Conservation (phyloP, 2,888 invertebrate species). For the Autographa pulchrina region DNA sequence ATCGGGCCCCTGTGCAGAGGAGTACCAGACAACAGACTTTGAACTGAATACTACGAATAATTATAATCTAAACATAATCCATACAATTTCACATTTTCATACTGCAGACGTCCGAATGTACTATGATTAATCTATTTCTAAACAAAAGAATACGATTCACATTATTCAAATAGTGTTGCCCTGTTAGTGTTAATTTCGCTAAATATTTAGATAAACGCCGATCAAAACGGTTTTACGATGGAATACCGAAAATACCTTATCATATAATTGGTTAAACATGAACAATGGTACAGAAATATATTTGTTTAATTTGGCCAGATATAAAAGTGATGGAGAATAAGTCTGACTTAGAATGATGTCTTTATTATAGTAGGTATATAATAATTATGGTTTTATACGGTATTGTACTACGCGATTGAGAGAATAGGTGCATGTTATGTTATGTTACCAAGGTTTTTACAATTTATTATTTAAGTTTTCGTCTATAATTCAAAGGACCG, state of each 20-base stretch:
- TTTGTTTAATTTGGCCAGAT: background rate
- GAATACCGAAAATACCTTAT: conserved; percentile 11
- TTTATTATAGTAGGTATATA: too few relatives aligned
- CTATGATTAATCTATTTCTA: background rate
- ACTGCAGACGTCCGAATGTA: background rate
- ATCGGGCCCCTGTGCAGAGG: too few relatives aligned
- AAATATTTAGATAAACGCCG: conserved; percentile 31
- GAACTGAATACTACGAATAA: too few relatives aligned
- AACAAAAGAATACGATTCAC: background rate
- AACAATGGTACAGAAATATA: background rate
- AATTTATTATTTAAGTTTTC: too few relatives aligned
- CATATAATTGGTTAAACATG: background rate
- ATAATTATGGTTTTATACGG: too few relatives aligned
- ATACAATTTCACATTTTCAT: background rate
- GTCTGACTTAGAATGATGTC: too few relatives aligned
- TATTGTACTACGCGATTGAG: too few relatives aligned
- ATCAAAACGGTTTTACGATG: conserved; percentile 13
- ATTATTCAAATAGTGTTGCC: background rate
- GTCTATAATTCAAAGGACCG: too few relatives aligned
- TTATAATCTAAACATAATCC: background rate
- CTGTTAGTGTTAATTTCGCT: conserved; percentile 13
- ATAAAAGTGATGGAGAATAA: too few relatives aligned
- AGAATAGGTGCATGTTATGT: too few relatives aligned
- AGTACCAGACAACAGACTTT: too few relatives aligned
- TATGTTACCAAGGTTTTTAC: too few relatives aligned